phyloP scores from a whole-genome alignment of 2,113 vertebrate species.

The Larimichthys polyactis region DNA sequence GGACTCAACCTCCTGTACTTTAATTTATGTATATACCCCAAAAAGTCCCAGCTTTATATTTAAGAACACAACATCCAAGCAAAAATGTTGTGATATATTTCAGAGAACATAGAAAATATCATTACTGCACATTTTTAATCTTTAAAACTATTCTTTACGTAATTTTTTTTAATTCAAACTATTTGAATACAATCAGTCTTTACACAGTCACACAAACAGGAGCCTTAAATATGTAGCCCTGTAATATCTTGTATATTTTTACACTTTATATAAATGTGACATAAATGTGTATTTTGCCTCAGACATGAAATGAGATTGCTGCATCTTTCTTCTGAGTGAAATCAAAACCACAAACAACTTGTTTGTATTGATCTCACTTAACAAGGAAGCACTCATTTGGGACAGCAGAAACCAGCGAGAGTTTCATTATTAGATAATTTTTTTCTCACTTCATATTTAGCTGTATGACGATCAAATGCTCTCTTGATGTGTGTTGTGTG shows the following conservation, averaged over 20 bases:
- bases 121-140: neutral
- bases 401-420: slow-evolving; percentile 15
- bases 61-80: neutral
- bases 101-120: neutral
- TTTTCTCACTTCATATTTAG: slow-evolving; percentile 14
- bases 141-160: neutral
- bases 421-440: slow-evolving; percentile 3
- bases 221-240: neutral
- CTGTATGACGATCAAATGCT: neutral
- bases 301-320: neutral
- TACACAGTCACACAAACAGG: neutral
- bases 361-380: slow-evolving; percentile 10
- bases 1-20: neutral
- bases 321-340: slow-evolving; percentile 1
- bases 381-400: slow-evolving; percentile 3
- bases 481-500: slow-evolving; percentile 6
- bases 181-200: neutral
- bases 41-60: neutral
- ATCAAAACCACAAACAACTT: slow-evolving; percentile 23
- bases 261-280: neutral
- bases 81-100: neutral
- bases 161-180: neutral
- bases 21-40: neutral
- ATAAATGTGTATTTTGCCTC: neutral
- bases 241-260: neutral